A percentile compares a stretch with the other conserved stretches of the same genome.
Evolutionary conservation across 2,888 invertebrate species (phyloP).

Genomic region (Mesorhabditis spiculigera): DNA sequence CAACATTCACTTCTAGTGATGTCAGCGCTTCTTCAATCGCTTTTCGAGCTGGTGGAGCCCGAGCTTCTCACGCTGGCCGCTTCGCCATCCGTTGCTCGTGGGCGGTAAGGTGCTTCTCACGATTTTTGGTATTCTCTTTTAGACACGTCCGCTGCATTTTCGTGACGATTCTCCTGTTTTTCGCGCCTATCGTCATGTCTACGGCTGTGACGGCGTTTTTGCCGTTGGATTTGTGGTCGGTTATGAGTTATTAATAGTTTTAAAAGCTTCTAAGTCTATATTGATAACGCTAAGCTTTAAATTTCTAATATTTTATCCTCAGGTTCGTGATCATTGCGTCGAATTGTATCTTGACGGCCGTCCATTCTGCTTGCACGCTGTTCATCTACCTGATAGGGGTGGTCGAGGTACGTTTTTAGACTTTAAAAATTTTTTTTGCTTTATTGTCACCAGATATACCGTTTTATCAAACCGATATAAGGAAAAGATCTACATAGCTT

Average conservation of each 20-base stretch:
- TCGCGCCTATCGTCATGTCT: constrained; percentile 32
- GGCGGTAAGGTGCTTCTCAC: constrained; percentile 6
- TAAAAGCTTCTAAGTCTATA: background rate
- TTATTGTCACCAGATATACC: no score
- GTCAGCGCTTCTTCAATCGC: constrained; percentile 66
- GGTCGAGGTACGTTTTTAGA: constrained; percentile 20
- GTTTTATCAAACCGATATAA: no score
- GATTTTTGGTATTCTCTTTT: background rate
- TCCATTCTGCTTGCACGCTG: constrained; percentile 64
- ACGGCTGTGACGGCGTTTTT: constrained; percentile 31
- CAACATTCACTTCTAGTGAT: constrained; percentile 54
- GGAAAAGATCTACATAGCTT: no score
- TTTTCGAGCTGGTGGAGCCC: constrained; percentile 65
- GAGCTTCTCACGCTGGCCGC: constrained; percentile 63
- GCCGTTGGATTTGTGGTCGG: constrained; percentile 43
- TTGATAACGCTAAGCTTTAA: background rate
- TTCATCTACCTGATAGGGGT: constrained; percentile 61
- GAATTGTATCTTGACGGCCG: constrained; percentile 63
- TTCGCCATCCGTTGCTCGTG: constrained; percentile 37
- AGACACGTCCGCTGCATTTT: constrained; percentile 38
- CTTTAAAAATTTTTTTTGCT: background rate
- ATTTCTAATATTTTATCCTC: constrained; percentile 1
- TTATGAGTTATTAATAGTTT: background rate
- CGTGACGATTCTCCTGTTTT: constrained; percentile 32
- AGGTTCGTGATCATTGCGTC: constrained; percentile 64